Percentiles rank a stretch among this genome's conserved stretches.
phyloP scores from a whole-genome alignment of 2,888 invertebrate species.

The Amiota communis region DNA sequence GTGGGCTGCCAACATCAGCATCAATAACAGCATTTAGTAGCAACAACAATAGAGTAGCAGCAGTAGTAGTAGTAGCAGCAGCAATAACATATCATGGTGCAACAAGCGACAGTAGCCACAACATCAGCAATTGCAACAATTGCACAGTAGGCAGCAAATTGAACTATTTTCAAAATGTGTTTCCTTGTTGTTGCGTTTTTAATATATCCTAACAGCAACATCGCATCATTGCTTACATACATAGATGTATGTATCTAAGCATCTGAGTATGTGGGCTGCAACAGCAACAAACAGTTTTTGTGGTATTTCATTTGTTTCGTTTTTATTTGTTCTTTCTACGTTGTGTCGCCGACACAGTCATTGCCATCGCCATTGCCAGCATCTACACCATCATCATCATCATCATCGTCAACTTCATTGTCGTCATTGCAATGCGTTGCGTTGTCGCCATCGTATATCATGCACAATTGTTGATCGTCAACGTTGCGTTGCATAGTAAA shows the following conservation, averaged over 20 bases:
- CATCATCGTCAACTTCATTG: constrained; percentile 32
- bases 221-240: too few relatives aligned
- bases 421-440: constrained; percentile 30
- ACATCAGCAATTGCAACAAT: constrained; percentile 8
- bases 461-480: constrained; percentile 56
- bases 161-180: constrained; percentile 63
- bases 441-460: constrained; percentile 66
- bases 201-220: constrained; percentile 33
- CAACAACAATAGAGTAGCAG: constrained; percentile 22
- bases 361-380: constrained; percentile 38
- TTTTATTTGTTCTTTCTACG: background rate
- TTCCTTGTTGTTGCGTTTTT: constrained; percentile 36
- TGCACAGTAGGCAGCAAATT: constrained; percentile 65
- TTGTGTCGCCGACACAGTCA: constrained; percentile 24
- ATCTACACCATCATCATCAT: constrained; percentile 31
- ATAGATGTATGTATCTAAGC: too few relatives aligned
- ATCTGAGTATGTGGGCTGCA: constrained; percentile 24
- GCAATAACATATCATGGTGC: background rate
- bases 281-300: constrained; percentile 36
- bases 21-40: constrained; percentile 43
- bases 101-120: constrained; percentile 31
- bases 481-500: constrained; percentile 29
- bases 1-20: constrained; percentile 29
- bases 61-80: constrained; percentile 17
- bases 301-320: constrained; percentile 38